These are phyloP conservation scores for Lasioglossum morio DNA, from an alignment of 2,888 invertebrate genomes.

Conservation along the genomic window DNA sequence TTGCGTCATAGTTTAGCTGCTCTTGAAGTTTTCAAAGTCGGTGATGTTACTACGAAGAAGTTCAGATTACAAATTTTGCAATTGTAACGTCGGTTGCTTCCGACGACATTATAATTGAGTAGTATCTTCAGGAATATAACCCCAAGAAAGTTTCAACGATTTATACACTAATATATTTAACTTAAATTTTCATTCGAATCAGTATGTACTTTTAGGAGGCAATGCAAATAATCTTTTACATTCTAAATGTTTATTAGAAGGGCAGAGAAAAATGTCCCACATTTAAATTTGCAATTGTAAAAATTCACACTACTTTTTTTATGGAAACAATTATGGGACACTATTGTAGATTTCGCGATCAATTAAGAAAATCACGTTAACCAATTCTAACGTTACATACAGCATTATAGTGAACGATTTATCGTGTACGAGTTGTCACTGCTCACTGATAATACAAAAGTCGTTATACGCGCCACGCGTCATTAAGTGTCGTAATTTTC, in stretches of 20 bases:
- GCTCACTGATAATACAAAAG: neutral
- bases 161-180: neutral
- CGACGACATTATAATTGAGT: neutral
- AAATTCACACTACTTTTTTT: neutral
- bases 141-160: neutral
- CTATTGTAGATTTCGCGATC: neutral
- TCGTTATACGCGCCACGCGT: neutral
- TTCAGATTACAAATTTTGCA: neutral
- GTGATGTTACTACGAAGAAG: neutral
- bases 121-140: neutral
- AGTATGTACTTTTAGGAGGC: neutral
- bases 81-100: neutral
- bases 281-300: neutral
- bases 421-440: neutral
- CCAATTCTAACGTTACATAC: neutral
- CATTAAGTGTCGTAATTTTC: slow-evolving; percentile 4
- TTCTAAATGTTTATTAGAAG: neutral
- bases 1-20: neutral
- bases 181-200: neutral
- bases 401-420: neutral
- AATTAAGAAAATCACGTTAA: neutral
- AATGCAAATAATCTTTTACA: neutral
- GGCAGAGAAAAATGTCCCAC: neutral
- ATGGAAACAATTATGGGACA: neutral
- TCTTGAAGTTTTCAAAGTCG: neutral